Evolutionary conservation across 2,797 vertebrate species (phyloP).

Genomic region (Urophycis tenuis): DNA sequence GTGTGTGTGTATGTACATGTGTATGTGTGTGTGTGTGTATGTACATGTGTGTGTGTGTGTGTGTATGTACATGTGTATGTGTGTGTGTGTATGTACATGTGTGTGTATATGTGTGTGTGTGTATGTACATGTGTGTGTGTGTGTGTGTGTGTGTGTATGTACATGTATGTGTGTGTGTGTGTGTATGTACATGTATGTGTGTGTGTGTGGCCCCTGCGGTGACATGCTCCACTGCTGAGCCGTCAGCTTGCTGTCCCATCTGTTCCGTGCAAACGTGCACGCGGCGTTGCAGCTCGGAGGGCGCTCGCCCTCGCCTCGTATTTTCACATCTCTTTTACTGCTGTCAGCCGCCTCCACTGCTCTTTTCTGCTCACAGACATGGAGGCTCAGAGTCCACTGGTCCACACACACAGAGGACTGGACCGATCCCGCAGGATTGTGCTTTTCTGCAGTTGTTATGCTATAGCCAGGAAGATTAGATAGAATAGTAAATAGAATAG

Average conservation of each 20-base stretch:
- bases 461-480: too few species aligned
- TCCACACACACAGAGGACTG: too few species aligned
- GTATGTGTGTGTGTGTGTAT: conserved; percentile 8
- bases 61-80: too few species aligned
- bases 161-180: conserved; percentile 15
- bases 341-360: conserved; percentile 33
- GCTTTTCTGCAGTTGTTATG: too few species aligned
- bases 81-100: not conserved
- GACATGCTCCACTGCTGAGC: conserved; percentile 65
- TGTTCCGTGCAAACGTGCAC: conserved; percentile 63
- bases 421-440: too few species aligned
- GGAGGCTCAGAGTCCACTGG: not conserved
- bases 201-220: conserved; percentile 45
- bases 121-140: not conserved
- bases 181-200: conserved; percentile 21
- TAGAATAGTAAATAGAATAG: too few species aligned
- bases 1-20: not conserved
- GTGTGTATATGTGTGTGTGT: conserved; percentile 7
- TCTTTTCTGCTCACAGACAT: not conserved
- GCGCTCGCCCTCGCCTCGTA: conserved; percentile 27
- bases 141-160: not conserved
- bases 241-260: conserved; percentile 70
- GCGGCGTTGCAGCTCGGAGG: conserved; percentile 50
- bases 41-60: not conserved
- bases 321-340: conserved; percentile 21